Base-by-base conservation (phyloP, 2,797 vertebrate genomes). In the Antrozous pallidus region DNA sequence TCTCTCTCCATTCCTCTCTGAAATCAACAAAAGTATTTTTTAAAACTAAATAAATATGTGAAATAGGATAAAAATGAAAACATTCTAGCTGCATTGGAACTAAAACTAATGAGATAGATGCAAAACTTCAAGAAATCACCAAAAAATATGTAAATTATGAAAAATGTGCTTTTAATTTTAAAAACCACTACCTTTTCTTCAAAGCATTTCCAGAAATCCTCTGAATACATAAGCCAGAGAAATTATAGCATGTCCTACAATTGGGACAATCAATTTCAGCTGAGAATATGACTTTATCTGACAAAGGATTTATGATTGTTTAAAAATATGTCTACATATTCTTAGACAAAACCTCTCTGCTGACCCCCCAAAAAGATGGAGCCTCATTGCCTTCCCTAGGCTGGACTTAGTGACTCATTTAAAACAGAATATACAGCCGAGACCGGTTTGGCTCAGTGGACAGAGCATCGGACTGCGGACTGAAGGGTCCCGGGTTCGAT, bases 101-200 rank as follows among this genome's bases (percentile, higher is more conserved):
- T 61, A 58, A 74, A 69, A 36, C 65, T 93, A 83, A 83, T 69
- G 4, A 70, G 5, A 92, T 9, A 67, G 33, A 87, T 67, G 16
- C 0, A 91, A 81, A 85, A 67, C 11, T 92, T 92, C 33, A 38
- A 65, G 54, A 40, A 90, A 77, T 78, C n/a, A 38, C 78, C 51
- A 77, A 88, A 11, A 92, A 71, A 77, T 63, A 9, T 80, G 47
- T 79, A 78, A 75, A 36, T 49, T 71, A 77, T 71, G 65, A 85
- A 89, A 81, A 81, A 77, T 38, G 24, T 67, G 12, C 47, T 77
- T 81, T 86, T 65, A 18, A 83, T 71, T 71, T 93, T 77, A 71
- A 70, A 89, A 93, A 73, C 26, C 42, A 87, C 17, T 31, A 74
- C 31, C 80, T 69, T 86, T 84, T 88, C 63, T 93, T 92, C 42